Evolutionary conservation across 2,888 invertebrate species (phyloP).

Genomic region (Megastigmus dorsalis): DNA sequence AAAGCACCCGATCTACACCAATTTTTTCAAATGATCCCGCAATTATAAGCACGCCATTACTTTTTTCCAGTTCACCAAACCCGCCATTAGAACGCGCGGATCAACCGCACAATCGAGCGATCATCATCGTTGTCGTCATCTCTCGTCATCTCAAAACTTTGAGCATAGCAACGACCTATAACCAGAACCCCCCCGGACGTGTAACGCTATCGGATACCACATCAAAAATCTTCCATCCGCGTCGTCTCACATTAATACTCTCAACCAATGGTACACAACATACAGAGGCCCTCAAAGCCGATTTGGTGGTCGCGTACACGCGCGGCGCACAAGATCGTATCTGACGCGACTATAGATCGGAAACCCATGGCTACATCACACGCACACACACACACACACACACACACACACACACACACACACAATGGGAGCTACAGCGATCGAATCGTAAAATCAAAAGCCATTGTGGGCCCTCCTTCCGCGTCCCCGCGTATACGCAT

Average conservation of each 20-base stretch:
- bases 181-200: too few species aligned
- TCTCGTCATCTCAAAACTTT: not conserved
- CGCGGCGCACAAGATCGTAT: not conserved
- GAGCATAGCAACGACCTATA: too few species aligned
- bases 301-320: slow-evolving; percentile 5
- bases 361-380: not conserved
- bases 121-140: too few species aligned
- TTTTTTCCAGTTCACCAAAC: too few species aligned
- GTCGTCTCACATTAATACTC: slow-evolving; percentile 31
- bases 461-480: not conserved
- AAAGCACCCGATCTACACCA: too few species aligned
- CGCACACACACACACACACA: too few species aligned
- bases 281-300: slow-evolving; percentile 24
- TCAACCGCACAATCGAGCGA: not conserved
- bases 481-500: not conserved
- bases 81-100: too few species aligned
- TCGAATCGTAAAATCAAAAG: slow-evolving; percentile 41
- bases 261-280: too few species aligned
- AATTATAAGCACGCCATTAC: too few species aligned
- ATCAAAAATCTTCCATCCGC: slow-evolving; percentile 14
- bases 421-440: slow-evolving; percentile 30
- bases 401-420: too few species aligned
- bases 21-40: too few species aligned
- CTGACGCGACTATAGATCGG: slow-evolving; percentile 24
- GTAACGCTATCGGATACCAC: slow-evolving; percentile 1